Evolutionary conservation across 2,888 invertebrate species (phyloP).

Genomic region (Imbricaverruca yamaguchii): DNA sequence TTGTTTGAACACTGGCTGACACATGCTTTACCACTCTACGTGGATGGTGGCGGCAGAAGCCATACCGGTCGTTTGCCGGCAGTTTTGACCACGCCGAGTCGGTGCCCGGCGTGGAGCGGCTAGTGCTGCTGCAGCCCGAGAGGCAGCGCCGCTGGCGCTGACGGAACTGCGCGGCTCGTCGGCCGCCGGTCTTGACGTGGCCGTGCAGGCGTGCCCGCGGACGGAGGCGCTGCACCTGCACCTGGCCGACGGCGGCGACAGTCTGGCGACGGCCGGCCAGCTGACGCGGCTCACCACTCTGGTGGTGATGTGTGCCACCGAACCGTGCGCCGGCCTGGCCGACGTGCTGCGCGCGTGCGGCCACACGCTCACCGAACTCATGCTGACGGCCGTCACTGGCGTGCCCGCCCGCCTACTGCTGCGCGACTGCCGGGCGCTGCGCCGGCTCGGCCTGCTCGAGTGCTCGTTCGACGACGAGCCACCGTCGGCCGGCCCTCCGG

Average conservation of each 20-base stretch:
- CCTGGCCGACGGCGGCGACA: not conserved
- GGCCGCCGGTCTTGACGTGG: slow-evolving; percentile 3
- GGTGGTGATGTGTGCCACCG: not conserved
- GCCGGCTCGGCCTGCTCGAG: not conserved
- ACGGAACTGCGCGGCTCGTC: not conserved
- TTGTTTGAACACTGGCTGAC: too few species aligned
- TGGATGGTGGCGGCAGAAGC: too few species aligned
- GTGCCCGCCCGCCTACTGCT: not conserved
- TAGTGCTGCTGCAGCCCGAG: slow-evolving; percentile 1
- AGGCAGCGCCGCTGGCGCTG: not conserved
- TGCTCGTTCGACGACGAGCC: not conserved
- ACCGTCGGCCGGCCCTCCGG: not conserved
- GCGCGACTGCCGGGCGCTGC: not conserved
- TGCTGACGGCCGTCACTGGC: not conserved
- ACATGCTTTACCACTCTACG: too few species aligned
- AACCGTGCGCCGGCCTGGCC: not conserved
- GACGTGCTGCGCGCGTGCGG: not conserved
- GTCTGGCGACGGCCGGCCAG: not conserved
- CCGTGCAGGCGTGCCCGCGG: not conserved
- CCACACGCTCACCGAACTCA: not conserved
- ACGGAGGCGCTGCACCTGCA: not conserved
- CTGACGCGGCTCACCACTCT: not conserved
- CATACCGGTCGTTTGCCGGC: too few species aligned
- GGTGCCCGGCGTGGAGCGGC: not conserved
- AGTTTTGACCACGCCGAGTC: slow-evolving; percentile 4